These are phyloP conservation scores for Pipistrellus nathusii DNA, from an alignment of 2,797 vertebrate species.

Conservation along the genomic window DNA sequence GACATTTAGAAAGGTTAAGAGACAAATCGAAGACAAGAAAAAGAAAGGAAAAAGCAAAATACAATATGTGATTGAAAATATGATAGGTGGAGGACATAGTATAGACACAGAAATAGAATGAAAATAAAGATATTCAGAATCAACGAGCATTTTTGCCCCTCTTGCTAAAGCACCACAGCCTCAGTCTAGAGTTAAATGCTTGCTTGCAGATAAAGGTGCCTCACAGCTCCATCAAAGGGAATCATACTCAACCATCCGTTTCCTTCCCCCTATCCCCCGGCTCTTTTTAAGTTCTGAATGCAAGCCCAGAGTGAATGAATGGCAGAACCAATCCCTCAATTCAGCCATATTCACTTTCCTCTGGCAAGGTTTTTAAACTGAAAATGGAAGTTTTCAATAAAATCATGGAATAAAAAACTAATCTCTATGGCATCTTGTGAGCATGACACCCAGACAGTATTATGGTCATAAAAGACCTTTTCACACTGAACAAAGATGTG, in stretches of 20 bases:
- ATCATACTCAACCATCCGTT: neutral
- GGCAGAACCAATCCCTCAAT: slow-evolving; percentile 58
- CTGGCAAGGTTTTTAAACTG: slow-evolving; percentile 65
- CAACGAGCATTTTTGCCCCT: slow-evolving; percentile 17
- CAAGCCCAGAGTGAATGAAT: slow-evolving; percentile 44
- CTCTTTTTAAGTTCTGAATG: slow-evolving; percentile 62
- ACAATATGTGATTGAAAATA: neutral
- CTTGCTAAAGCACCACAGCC: neutral
- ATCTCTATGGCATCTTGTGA: slow-evolving; percentile 66
- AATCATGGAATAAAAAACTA: slow-evolving; percentile 68
- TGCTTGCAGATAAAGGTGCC: neutral
- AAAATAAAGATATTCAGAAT: slow-evolving; percentile 49
- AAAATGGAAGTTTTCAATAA: slow-evolving; percentile 63
- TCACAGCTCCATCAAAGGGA: slow-evolving; percentile 33
- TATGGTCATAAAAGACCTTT: slow-evolving; percentile 69
- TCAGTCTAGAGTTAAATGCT: slow-evolving; percentile 46
- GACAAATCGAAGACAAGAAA: neutral
- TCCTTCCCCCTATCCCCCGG: neutral
- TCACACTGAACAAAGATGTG: slow-evolving; percentile 36
- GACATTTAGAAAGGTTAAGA: neutral
- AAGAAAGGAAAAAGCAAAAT: slow-evolving; percentile 2
- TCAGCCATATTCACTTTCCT: slow-evolving; percentile 69
- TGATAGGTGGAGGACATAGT: neutral
- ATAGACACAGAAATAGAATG: slow-evolving; percentile 13
- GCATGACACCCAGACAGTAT: slow-evolving; percentile 51